Percentiles rank a stretch among this genome's conserved stretches.
These are phyloP conservation scores for Phocoena phocoena DNA, from an alignment of 2,113 vertebrate genomes.

Conservation along the genomic window DNA sequence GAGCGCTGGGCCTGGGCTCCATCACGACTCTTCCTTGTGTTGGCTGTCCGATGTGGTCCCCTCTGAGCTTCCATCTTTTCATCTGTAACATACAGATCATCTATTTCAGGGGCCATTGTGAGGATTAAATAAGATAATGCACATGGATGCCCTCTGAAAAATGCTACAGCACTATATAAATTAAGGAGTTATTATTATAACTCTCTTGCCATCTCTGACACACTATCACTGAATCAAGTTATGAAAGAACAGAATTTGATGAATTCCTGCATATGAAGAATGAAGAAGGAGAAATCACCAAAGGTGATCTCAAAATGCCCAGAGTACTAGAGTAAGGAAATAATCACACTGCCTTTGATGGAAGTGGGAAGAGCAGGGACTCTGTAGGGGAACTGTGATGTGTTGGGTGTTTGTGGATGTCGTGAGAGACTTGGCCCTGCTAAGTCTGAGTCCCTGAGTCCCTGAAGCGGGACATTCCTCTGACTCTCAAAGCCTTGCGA, in stretches of 20 bases:
- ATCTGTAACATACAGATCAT: not conserved
- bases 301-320: not conserved
- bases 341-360: not conserved
- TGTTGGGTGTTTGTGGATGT: not conserved
- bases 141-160: not conserved
- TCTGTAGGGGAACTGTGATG: rapidly evolving
- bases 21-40: not conserved
- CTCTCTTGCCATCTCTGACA: conserved; percentile 33
- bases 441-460: not conserved
- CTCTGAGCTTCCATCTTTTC: not conserved
- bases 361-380: not conserved
- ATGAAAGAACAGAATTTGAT: conserved; percentile 30
- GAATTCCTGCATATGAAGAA: conserved; percentile 27
- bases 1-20: too few species aligned
- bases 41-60: not conserved
- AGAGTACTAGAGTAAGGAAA: not conserved
- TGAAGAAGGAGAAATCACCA: not conserved
- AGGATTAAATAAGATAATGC: conserved; percentile 34
- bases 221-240: conserved; percentile 37
- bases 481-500: not conserved
- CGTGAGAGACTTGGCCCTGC: not conserved
- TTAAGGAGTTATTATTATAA: conserved; percentile 45
- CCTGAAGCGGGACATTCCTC: not conserved
- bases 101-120: not conserved
- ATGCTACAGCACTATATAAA: conserved; percentile 23